Conservation (phyloP, 2,797 vertebrate genomes). For the Silurus aristotelis region DNA sequence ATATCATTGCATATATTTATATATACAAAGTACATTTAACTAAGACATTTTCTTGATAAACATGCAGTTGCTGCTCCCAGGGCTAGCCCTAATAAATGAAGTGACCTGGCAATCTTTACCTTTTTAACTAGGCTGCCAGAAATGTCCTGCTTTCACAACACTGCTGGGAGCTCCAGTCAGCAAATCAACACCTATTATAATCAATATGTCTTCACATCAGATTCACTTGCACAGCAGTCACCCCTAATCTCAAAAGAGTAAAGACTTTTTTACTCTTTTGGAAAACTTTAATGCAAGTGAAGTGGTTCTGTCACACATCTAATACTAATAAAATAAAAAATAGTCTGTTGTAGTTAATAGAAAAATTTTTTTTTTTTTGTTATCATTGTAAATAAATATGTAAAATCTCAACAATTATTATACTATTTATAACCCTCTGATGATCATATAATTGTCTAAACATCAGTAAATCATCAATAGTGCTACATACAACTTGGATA, state of each 20-base stretch:
- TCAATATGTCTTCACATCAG: neutral
- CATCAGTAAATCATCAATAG: neutral
- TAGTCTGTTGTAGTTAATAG: neutral
- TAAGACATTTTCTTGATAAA: neutral
- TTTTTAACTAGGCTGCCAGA: neutral
- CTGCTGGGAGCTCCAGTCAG: neutral
- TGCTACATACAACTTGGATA: neutral
- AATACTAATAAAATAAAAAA: neutral
- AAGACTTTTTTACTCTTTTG: neutral
- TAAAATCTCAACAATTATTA: neutral
- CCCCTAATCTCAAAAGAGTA: neutral
- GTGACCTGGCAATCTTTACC: neutral
- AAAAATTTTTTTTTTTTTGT: neutral
- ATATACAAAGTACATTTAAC: neutral
- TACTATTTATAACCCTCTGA: neutral
- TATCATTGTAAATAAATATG: neutral
- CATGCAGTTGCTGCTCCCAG: neutral
- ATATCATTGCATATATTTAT: neutral
- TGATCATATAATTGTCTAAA: neutral
- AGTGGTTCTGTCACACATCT: neutral
- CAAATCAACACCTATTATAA: constrained; percentile 9
- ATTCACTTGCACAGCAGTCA: neutral
- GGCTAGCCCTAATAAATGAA: neutral
- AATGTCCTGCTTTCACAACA: neutral
- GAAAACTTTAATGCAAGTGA: neutral